Base-by-base conservation (phyloP, 2,113 vertebrate genomes). In the Orcinus orca region DNA sequence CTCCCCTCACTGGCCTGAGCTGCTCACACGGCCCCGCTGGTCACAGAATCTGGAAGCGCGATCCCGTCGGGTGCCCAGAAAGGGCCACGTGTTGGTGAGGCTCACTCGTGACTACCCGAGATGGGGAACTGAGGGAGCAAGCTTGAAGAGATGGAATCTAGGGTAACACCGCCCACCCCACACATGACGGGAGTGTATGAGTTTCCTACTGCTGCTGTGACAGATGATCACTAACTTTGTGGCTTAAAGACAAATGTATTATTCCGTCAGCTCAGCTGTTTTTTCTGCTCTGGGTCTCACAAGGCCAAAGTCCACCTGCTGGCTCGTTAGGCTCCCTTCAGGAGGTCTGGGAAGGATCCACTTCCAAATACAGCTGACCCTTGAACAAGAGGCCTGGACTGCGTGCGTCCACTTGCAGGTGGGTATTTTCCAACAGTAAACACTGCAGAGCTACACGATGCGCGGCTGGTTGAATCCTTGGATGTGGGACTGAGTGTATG, bases 181-280 rank as follows among this genome's bases (percentile, higher is more conserved):
- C 58, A 3, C 23, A 15, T 25, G 60, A 25, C 7, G n/a, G 21
- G 33, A 36, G 31, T 0, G 0, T 36, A 36, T 17, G 31, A 10
- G 31, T 68, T 86, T 86, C 63, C 1, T 15, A 6, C 17, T 1
- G 33, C 41, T 36, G 60, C 41, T 65, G 4, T 50, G 44, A 90
- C 44, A 65, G 50, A 38, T 29, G 8, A 6, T 26, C 73, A 50
- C 33, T 9, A 63, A 63, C 33, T 50, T 18, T 3, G 41, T 17
- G 60, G 71, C 71, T 77, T 36, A 63, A 77, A n/a, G 44, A 47
- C 31, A 20, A 1, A 36, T 0, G 17, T 77, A 9, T 29, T 15
- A 26, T 23, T 23, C n/a, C n/a, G 3, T 14, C 26, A 26, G 33
- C 55, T 47, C 14, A 1, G 70, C 36, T 47, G 55, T 21, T 76